These are phyloP conservation scores for Phrynocephalus vlangalii DNA, from an alignment of 2,797 vertebrate genomes.

Conservation along the genomic window DNA sequence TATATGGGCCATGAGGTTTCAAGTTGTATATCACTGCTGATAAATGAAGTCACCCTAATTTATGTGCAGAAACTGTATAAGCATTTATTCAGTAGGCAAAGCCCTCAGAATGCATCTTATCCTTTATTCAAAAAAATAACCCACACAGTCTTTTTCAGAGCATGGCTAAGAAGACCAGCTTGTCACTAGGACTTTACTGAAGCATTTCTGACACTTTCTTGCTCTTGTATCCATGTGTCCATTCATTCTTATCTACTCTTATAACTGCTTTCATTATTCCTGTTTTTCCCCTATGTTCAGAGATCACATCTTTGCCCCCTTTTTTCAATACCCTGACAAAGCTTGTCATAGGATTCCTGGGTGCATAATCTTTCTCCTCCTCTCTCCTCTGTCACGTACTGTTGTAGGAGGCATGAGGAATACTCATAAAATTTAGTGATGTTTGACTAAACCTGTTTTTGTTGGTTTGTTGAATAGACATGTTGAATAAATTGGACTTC, in stretches of 20 bases:
- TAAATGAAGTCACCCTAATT: too few relatives aligned
- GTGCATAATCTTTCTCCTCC: neutral
- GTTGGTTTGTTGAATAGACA: too few relatives aligned
- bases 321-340: neutral
- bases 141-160: too few relatives aligned
- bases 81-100: neutral
- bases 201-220: too few relatives aligned
- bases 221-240: neutral
- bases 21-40: neutral
- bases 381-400: neutral
- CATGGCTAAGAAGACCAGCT: too few relatives aligned
- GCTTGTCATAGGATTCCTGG: neutral
- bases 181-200: too few relatives aligned
- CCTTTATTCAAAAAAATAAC: too few relatives aligned
- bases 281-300: neutral
- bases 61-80: neutral
- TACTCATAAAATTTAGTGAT: neutral
- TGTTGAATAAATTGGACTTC: too few relatives aligned
- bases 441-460: too few relatives aligned
- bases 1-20: neutral
- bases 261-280: neutral
- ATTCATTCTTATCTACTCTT: neutral
- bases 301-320: too few relatives aligned
- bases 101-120: neutral
- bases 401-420: too few relatives aligned